phyloP scores from a whole-genome alignment of 1,140 invertebrate genomes.

The Tetraneura akinire region DNA sequence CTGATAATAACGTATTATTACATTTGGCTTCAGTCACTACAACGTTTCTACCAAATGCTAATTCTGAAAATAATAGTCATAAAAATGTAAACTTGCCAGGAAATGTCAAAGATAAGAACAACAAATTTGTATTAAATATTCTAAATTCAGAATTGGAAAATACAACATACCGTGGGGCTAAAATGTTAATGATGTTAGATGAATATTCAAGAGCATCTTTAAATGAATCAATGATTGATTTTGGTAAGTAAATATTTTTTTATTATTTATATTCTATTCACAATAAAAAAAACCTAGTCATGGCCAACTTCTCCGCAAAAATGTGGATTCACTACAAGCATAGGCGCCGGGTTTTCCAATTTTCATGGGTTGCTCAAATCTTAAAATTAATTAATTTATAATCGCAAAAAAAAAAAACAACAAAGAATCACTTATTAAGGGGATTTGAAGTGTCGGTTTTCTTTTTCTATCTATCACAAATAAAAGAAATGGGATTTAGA shows the following conservation, averaged over 20 bases:
- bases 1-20: neutral
- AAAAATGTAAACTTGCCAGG: neutral
- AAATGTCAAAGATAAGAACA: neutral
- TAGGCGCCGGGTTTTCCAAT: no score
- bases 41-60: neutral
- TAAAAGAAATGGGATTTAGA: no score
- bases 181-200: neutral
- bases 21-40: neutral
- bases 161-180: neutral
- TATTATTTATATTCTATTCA: neutral
- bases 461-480: no score
- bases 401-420: no score
- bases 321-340: no score
- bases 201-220: neutral
- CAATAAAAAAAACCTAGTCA: no score
- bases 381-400: no score
- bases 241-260: neutral
- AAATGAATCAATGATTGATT: neutral
- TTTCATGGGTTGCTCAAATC: no score
- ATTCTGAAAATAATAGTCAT: neutral
- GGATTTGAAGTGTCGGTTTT: no score
- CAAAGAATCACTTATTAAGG: no score
- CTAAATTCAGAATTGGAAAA: neutral
- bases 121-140: conserved; percentile 2
- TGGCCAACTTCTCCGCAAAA: no score